Evolutionary conservation across 2,888 invertebrate species (phyloP).

Genomic region (Nemotelus pantherinus): DNA sequence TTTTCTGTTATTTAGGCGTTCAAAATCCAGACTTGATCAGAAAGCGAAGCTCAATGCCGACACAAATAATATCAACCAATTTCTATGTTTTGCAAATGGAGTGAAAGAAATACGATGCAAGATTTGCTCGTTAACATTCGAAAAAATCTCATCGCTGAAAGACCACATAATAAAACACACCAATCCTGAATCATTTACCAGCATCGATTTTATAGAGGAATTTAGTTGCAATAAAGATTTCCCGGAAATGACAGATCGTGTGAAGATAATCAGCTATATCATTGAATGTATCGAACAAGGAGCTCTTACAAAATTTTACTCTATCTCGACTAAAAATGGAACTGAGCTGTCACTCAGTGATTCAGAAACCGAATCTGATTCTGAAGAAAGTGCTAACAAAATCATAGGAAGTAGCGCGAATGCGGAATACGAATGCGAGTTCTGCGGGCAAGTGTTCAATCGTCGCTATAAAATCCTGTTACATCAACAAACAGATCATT

Average conservation of each 20-base stretch:
- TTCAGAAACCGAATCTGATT: constrained; percentile 62
- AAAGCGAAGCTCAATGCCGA: neutral
- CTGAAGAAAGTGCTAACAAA: constrained; percentile 24
- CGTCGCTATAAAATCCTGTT: constrained; percentile 59
- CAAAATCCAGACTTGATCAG: too few relatives aligned
- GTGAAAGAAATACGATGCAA: constrained; percentile 59
- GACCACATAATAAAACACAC: constrained; percentile 56
- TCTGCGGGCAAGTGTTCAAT: constrained; percentile 57
- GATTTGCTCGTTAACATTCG: constrained; percentile 58
- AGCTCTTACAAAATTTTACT: constrained; percentile 55
- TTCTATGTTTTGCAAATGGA: constrained; percentile 56
- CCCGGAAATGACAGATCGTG: too few relatives aligned
- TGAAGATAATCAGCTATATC: constrained; percentile 30
- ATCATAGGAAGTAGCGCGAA: neutral
- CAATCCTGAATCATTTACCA: constrained; percentile 50
- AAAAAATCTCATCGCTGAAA: constrained; percentile 55
- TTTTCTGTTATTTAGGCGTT: too few relatives aligned
- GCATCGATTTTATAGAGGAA: constrained; percentile 53
- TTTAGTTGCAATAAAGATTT: neutral
- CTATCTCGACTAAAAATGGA: constrained; percentile 58
- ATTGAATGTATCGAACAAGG: constrained; percentile 33
- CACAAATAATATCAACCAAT: constrained; percentile 49
- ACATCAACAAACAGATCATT: constrained; percentile 60
- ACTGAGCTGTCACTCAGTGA: constrained; percentile 60
- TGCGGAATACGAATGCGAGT: constrained; percentile 53